Base-by-base conservation (phyloP, 1,140 invertebrate genomes). In the Meteorus sp. region DNA sequence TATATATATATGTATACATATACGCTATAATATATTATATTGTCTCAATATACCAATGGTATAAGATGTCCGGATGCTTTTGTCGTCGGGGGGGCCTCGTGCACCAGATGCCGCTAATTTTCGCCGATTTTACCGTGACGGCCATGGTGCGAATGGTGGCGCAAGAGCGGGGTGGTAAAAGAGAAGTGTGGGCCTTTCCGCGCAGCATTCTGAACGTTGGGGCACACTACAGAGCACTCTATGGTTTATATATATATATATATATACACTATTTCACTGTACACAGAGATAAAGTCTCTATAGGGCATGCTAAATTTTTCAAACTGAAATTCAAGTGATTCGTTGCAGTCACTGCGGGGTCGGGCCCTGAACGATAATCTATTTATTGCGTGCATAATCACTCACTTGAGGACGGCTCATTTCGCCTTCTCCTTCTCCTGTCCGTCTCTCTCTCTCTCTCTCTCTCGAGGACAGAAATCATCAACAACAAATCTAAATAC, bases 341-440 rank as follows among this genome's bases (percentile, higher is more conserved):
- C 66, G 64, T 72, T n/a, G n/a, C 67, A 70, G 66, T 63, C 70
- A 13, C 70, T 20, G 44, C 62, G 59, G 68, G 69, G 68, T 61
- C 63, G 54, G 48, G 57, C 60, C 51, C 56, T 31, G 57, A n/a
- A 37, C 73, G 44, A 75, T 75, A 75, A 77, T 77, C 73, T 75
- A 73, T 73, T 77, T 74, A 75, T 72, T 71, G 72, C 71, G 62
- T 74, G 71, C 66, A 74, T 75, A 75, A 74, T 75, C 66, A 67
- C 48, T 59, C 56, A 51, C 48, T 56, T 31, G 53, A 52, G 33
- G 65, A 47, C 61, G 33, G 27, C 9, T 31, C 1, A 43, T 27
- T 31, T 51, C n/a, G n/a, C n/a, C n/a, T n/a, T n/a, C n/a, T n/a
- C n/a, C n/a, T n/a, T n/a, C n/a, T n/a, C n/a, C n/a, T n/a, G n/a